These are phyloP conservation scores for Notamacropus eugenii DNA, from an alignment of 2,797 vertebrate genomes.

Conservation along the genomic window DNA sequence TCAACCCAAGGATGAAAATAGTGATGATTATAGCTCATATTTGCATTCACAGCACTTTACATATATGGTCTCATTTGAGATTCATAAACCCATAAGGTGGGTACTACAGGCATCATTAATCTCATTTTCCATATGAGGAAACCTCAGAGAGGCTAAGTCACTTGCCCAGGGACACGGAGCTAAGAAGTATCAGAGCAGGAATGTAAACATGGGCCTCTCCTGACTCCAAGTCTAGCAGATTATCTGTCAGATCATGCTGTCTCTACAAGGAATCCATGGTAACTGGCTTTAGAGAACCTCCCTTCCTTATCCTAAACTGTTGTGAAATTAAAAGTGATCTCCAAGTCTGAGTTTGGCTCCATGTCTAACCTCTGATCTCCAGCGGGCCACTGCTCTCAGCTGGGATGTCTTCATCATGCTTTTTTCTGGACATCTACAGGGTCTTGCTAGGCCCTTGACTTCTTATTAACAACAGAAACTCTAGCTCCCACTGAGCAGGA, in stretches of 20 bases:
- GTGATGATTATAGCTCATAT: background rate
- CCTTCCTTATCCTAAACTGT: background rate
- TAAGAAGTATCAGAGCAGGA: background rate
- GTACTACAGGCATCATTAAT: background rate
- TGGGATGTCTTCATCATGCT: background rate
- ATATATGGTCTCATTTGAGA: background rate
- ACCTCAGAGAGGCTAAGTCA: background rate
- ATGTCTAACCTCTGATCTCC: background rate
- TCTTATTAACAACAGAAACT: background rate
- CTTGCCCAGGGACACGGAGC: background rate
- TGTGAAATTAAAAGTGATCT: background rate
- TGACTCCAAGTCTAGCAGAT: background rate
- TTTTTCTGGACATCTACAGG: background rate
- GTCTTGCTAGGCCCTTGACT: background rate
- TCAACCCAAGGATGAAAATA: background rate
- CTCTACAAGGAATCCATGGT: background rate
- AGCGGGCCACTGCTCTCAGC: background rate
- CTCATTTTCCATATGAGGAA: background rate
- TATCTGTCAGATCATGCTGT: background rate
- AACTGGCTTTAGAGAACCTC: background rate
- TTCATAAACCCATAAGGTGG: background rate
- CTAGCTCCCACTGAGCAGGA: background rate
- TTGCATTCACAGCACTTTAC: background rate
- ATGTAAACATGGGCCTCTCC: background rate
- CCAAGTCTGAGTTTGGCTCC: background rate